Evolutionary conservation across 2,888 invertebrate species (phyloP).

Genomic region (Cephus pulcher): DNA sequence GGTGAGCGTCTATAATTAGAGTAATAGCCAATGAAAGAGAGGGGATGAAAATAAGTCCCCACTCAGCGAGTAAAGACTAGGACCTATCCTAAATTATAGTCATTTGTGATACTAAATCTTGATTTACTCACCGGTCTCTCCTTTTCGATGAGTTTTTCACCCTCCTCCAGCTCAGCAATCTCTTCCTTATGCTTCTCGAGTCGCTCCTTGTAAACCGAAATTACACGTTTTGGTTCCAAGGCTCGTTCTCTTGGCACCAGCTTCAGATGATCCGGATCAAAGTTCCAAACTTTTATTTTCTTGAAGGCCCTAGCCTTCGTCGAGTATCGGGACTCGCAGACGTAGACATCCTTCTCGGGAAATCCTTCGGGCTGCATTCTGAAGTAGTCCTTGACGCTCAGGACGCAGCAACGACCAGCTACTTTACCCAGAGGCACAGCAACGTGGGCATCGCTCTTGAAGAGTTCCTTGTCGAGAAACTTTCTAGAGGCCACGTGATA

Average conservation of each 20-base stretch:
- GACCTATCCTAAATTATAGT: neutral
- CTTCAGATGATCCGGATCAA: constrained; percentile 73
- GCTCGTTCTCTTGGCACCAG: constrained; percentile 78
- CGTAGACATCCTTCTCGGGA: constrained; percentile 93
- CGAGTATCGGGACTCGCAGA: constrained; percentile 96
- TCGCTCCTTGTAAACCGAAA: constrained; percentile 93
- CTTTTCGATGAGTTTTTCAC: constrained; percentile 86
- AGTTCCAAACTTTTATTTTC: constrained; percentile 88
- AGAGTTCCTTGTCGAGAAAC: constrained; percentile 96
- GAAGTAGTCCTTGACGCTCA: constrained; percentile 95
- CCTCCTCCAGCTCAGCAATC: constrained; percentile 84
- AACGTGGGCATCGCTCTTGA: constrained; percentile 91
- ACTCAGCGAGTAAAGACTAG: no score
- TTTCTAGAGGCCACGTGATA: constrained; percentile 95
- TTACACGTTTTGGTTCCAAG: constrained; percentile 86
- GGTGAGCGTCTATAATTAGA: no score
- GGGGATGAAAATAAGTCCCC: no score
- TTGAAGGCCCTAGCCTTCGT: constrained; percentile 89
- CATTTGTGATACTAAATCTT: rapidly evolving
- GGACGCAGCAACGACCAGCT: constrained; percentile 89
- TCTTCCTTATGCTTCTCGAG: constrained; percentile 92
- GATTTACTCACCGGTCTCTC: constrained; percentile 79
- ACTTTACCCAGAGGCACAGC: constrained; percentile 88
- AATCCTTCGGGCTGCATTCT: constrained; percentile 88
- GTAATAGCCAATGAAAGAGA: no score